Conservation (phyloP, 2,113 vertebrate species). For the Alethe castanea region DNA sequence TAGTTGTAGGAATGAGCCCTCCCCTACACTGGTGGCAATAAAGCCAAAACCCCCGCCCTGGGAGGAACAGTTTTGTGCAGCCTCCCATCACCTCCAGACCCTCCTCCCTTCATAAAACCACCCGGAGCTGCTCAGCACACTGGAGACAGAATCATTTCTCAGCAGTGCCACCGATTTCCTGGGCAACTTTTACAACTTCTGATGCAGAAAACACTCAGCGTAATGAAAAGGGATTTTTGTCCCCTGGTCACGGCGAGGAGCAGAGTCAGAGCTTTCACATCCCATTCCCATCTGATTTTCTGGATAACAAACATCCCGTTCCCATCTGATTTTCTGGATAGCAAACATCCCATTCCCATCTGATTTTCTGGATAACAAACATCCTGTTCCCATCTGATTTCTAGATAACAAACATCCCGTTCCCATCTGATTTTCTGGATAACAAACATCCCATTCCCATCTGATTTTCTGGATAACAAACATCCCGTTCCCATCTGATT, state of each 20-base stretch:
- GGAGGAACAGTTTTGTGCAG: background rate
- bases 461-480: background rate
- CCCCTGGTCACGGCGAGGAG: background rate
- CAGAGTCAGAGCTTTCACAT: background rate
- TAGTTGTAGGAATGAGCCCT: conserved; percentile 24
- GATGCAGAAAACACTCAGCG: background rate
- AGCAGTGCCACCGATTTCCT: background rate
- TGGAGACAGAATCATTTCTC: background rate
- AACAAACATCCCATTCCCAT: background rate
- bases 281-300: background rate
- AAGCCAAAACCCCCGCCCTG: background rate
- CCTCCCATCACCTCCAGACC: background rate
- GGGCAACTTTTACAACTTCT: too few species aligned
- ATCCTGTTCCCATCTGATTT: background rate
- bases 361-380: background rate
- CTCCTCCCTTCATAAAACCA: background rate
- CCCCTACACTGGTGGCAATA: background rate
- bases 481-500: background rate
- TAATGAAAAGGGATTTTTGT: background rate
- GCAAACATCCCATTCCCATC: background rate
- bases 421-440: background rate
- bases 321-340: background rate
- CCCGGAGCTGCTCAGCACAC: background rate
- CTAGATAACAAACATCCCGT: background rate
- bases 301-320: background rate